Evolutionary conservation across 2,113 vertebrate genomes (phyloP).

Genomic region (Falco punctatus): DNA sequence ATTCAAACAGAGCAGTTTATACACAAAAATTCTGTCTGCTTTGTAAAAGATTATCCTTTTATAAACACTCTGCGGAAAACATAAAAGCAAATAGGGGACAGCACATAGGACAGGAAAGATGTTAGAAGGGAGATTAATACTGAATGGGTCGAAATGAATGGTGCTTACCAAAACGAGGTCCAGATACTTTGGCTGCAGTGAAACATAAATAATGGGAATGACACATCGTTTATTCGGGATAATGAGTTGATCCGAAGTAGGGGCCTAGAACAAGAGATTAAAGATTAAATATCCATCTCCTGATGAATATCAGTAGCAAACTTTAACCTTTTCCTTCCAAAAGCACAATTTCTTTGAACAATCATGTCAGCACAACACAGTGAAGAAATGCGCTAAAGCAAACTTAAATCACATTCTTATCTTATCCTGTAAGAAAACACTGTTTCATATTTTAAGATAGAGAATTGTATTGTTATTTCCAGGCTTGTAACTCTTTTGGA

Average conservation of each 20-base stretch:
- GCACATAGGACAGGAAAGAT: slow-evolving; percentile 87
- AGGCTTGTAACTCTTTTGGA: background rate
- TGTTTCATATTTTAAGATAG: slow-evolving; percentile 27
- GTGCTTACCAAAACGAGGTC: slow-evolving; percentile 84
- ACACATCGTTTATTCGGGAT: slow-evolving; percentile 88
- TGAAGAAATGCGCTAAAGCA: slow-evolving; percentile 52
- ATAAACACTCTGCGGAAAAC: slow-evolving; percentile 86
- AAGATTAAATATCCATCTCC: slow-evolving; percentile 91
- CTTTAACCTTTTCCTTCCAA: slow-evolving; percentile 90
- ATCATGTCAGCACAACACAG: slow-evolving; percentile 45
- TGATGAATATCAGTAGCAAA: slow-evolving; percentile 88
- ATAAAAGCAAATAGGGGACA: slow-evolving; percentile 85
- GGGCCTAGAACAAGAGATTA: slow-evolving; percentile 86
- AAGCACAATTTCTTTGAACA: slow-evolving; percentile 74
- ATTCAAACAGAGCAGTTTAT: slow-evolving; percentile 84
- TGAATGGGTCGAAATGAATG: slow-evolving; percentile 87
- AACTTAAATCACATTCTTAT: slow-evolving; percentile 42
- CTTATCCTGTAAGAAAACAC: slow-evolving; percentile 29
- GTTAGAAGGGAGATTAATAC: slow-evolving; percentile 88
- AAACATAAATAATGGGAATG: slow-evolving; percentile 91
- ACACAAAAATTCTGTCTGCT: slow-evolving; percentile 87
- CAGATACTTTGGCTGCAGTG: slow-evolving; percentile 86
- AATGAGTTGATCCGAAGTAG: slow-evolving; percentile 89
- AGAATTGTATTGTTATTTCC: background rate
- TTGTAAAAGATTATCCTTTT: slow-evolving; percentile 89